phyloP scores from a whole-genome alignment of 2,797 vertebrate species.

The Coccyzus lansbergi region DNA sequence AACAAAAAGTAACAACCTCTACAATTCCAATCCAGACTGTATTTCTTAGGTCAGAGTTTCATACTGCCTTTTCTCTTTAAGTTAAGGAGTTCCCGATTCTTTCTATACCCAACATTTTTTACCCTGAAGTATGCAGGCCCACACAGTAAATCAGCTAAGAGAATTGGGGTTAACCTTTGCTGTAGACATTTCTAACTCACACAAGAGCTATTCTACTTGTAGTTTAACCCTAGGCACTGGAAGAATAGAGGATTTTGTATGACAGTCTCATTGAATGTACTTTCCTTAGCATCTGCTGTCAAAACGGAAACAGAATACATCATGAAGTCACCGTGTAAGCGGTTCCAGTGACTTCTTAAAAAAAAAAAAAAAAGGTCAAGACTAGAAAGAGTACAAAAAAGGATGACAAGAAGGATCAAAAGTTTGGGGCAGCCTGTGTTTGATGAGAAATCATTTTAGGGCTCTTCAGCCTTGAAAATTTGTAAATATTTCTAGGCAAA shows the following conservation, averaged over 20 bases:
- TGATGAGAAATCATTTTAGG: neutral
- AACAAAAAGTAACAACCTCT: neutral
- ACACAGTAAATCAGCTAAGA: neutral
- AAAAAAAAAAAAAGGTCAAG: neutral
- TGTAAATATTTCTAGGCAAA: neutral
- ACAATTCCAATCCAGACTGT: neutral
- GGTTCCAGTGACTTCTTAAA: neutral
- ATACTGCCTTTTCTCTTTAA: neutral
- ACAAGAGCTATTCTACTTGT: neutral
- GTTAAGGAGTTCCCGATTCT: neutral
- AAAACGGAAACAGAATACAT: neutral
- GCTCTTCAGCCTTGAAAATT: neutral
- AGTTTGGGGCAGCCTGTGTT: accelerated
- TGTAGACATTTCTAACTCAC: neutral
- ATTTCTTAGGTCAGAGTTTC: neutral
- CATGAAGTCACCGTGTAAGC: neutral
- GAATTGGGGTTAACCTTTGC: neutral
- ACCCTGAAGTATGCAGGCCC: neutral
- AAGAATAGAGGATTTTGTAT: neutral
- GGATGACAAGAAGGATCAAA: neutral
- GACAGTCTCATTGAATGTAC: neutral
- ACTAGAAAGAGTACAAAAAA: neutral
- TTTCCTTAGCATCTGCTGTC: neutral
- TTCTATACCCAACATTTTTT: neutral
- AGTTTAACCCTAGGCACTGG: neutral